Evolutionary conservation across 2,888 invertebrate genomes (phyloP).

Genomic region (Trissonchulus latispiculum): DNA sequence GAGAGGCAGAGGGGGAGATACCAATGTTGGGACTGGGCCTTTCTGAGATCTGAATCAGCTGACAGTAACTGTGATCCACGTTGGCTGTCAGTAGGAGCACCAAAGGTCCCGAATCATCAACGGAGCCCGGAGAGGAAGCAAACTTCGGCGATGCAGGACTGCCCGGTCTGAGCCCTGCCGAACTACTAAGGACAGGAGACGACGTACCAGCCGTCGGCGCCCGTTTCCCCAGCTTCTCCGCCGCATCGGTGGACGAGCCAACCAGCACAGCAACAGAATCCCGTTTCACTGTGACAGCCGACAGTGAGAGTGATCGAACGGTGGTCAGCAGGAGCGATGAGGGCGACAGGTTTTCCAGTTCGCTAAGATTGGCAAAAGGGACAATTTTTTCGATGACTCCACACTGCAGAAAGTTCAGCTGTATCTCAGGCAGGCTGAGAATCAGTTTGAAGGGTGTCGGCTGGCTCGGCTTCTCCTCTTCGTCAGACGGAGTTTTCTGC

Average conservation of each 20-base stretch:
- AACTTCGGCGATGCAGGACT: not conserved
- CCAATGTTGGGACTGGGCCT: conserved; percentile 22
- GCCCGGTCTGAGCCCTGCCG: not conserved
- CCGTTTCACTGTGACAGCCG: not conserved
- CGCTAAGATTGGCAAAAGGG: not conserved
- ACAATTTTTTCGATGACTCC: conserved; percentile 23
- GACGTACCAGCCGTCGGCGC: not conserved
- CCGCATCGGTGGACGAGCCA: not conserved
- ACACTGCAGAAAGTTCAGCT: conserved; percentile 28
- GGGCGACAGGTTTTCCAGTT: conserved; percentile 4
- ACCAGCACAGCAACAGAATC: not conserved
- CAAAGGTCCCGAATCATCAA: not conserved
- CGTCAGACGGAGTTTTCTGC: not conserved
- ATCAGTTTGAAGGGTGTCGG: not conserved
- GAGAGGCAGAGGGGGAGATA: conserved; percentile 28
- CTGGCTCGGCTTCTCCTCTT: not conserved
- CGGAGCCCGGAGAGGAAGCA: not conserved
- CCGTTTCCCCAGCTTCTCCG: not conserved
- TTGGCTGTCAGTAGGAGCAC: not conserved
- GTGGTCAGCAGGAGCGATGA: not conserved
- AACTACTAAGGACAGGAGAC: not conserved
- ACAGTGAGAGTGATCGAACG: not conserved
- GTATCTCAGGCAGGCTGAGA: conserved; percentile 21
- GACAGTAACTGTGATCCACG: conserved; percentile 22
- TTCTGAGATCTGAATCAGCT: conserved; percentile 28